Base-by-base conservation (phyloP, 2,113 vertebrate species). In the Oceanodroma tethys region DNA sequence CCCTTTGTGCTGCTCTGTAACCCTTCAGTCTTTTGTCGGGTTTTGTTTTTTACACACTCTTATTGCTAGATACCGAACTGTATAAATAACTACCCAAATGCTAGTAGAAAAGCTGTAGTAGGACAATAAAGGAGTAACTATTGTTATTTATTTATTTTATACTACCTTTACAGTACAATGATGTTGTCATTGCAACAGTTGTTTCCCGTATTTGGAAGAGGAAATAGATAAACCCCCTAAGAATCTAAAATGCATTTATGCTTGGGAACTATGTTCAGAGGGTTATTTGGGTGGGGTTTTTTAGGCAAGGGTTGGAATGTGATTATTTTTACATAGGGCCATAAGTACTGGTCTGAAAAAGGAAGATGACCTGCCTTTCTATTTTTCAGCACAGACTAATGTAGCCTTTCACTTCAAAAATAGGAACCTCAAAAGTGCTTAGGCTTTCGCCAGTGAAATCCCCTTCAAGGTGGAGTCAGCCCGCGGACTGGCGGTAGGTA, bases 1-100 rank as follows among this genome's bases (percentile, higher is more conserved):
- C 93, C 92, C 88, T 94, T 90, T 76, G 86, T 55, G 94, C 47
- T 86, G 53, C 84, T 84, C 86, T 87, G 95, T 55, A 96, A 92
- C 86, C 81, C 62, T 92, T 90, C 68, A 59, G 68, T 52, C 76
- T 91, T 96, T 93, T 91, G 81, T 75, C 48, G 25, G 67, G 43
- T 47, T 93, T 94, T 65, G 62, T 26, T 78, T 95, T 73, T 83
- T 38, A 87, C 30, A 20, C 9, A 15, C 14, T 45, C 48, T 36
- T 86, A 42, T 40, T 93, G 62, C 65, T 91, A 86, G 83, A 94
- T 40, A 66, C n/a, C 23, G 3, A 91, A 80, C 13, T 70, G 11
- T 6, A 43, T 32, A 95, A 93, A 91, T 48, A 79, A 27, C 78
- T 50, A 55, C 50, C 52, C 30, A 83, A 93, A 70, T 13, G 16